Percentiles rank a stretch among this genome's conserved stretches.
Conservation (phyloP, 2,888 invertebrate species). For the Hybos culiciformis region DNA sequence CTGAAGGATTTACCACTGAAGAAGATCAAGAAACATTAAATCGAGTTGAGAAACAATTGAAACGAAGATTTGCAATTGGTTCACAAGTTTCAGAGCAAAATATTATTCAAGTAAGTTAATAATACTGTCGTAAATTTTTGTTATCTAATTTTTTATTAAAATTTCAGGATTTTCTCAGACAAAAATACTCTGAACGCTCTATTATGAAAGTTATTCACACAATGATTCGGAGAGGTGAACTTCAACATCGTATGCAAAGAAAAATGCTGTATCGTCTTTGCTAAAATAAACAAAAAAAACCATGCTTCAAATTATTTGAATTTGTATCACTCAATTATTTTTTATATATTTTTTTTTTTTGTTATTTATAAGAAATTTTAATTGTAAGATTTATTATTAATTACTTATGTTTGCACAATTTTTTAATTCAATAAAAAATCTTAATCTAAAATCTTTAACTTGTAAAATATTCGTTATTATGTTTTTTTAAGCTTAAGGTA, state of each 20-base stretch:
- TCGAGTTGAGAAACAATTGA: constrained; percentile 87
- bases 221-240: constrained; percentile 89
- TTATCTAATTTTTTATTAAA: neutral
- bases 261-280: constrained; percentile 92
- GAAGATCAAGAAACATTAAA: constrained; percentile 84
- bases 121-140: neutral
- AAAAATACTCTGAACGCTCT: constrained; percentile 77
- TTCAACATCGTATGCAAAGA: constrained; percentile 91
- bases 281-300: constrained; percentile 31
- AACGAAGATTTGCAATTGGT: constrained; percentile 87
- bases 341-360: constrained; percentile 1
- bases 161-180: constrained; percentile 53
- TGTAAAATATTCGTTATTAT: no score
- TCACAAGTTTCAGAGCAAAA: constrained; percentile 91
- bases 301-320: neutral
- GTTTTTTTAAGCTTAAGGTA: no score
- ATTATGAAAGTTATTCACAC: constrained; percentile 84
- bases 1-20: constrained; percentile 94
- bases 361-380: constrained; percentile 10
- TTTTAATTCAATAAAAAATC: no score
- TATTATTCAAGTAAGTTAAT: constrained; percentile 51
- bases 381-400: no score
- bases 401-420: no score
- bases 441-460: no score
- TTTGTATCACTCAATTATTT: constrained; percentile 1